Evolutionary conservation across 2,888 invertebrate genomes (phyloP), one percentile per base, ranked within the genome.

Genomic region (Agonopterix heracliana): DNA sequence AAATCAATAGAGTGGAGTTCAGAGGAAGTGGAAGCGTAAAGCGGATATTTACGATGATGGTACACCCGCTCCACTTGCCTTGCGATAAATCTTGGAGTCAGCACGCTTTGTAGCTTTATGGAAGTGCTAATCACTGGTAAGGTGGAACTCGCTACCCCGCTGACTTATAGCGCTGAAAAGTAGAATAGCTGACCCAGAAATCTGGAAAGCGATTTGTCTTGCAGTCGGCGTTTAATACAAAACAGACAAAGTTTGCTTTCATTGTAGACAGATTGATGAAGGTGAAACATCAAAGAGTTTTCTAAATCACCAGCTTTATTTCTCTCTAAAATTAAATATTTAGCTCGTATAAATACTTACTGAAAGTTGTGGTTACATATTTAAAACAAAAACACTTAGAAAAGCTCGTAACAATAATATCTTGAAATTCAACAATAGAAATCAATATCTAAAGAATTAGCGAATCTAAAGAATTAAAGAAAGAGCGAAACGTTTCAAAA

Each of bases 1-100:
- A 85, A 86, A 86, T 87, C 86, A 86, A 87, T 85, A 80, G 79
- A 70, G 70, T 69, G 67, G 67, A 81, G 77, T 78, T 74, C 73
- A 70, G 71, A 76, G 80, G 80, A 81, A 80, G 77, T 76, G 71
- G 72, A 73, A 74, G 71, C 71, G 78, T 74, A 70, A 75, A 70
- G 71, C 74, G 78, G 75, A 79, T 81, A 83, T 85, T 83, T 81
- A 81, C 78, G 74, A 69, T 77, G 80, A 79, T 80, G 68, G 68
- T 73, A 71, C 68, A 66, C 70, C 66, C 68, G 68, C 62, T 66
- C 64, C 59, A 70, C 63, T 67, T 60, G 65, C 57, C 64, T 59
- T 56, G 67, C 70, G 68, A 82, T 82, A 81, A 81, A 81, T 83
- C 74, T 75, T 66, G 48, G 51, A 56, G 59, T 57, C 64, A 72